These are phyloP conservation scores for Ferdinandea cuprea DNA, from an alignment of 2,888 invertebrate genomes.

Conservation along the genomic window DNA sequence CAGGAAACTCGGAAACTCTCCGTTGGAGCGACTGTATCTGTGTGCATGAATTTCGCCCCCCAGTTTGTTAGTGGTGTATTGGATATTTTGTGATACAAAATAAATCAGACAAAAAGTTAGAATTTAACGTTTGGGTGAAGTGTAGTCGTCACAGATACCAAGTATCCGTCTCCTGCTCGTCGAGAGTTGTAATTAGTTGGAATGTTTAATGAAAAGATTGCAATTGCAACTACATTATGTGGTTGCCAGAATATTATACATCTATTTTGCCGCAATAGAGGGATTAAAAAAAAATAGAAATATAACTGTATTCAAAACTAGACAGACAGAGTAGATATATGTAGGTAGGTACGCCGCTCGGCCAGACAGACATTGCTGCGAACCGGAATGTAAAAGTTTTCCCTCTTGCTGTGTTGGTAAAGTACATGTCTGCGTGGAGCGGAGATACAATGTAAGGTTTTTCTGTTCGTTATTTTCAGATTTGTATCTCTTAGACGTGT, in stretches of 20 bases:
- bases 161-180: not conserved
- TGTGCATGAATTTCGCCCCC: slow-evolving; percentile 4
- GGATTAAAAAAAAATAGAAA: not conserved
- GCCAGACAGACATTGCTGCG: slow-evolving; percentile 37
- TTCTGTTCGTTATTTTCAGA: not conserved
- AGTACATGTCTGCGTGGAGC: slow-evolving; percentile 26
- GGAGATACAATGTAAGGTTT: not conserved
- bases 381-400: slow-evolving; percentile 31
- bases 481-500: slow-evolving; percentile 30
- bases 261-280: not conserved
- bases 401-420: not conserved
- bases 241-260: slow-evolving; percentile 4
- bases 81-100: slow-evolving; percentile 12
- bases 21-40: slow-evolving; percentile 12
- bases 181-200: not conserved
- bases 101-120: slow-evolving; percentile 2
- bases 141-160: slow-evolving; percentile 3
- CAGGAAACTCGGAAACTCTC: slow-evolving; percentile 1
- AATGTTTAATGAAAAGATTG: slow-evolving; percentile 24
- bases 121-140: slow-evolving; percentile 16
- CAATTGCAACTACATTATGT: not conserved
- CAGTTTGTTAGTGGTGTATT: slow-evolving; percentile 3
- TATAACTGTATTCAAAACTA: slow-evolving; percentile 19
- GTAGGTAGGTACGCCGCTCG: not conserved
- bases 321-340: not conserved